Percentiles rank a stretch among this genome's conserved stretches.
Evolutionary conservation across 2,888 invertebrate genomes (phyloP).

Genomic region (Apantesis nais): DNA sequence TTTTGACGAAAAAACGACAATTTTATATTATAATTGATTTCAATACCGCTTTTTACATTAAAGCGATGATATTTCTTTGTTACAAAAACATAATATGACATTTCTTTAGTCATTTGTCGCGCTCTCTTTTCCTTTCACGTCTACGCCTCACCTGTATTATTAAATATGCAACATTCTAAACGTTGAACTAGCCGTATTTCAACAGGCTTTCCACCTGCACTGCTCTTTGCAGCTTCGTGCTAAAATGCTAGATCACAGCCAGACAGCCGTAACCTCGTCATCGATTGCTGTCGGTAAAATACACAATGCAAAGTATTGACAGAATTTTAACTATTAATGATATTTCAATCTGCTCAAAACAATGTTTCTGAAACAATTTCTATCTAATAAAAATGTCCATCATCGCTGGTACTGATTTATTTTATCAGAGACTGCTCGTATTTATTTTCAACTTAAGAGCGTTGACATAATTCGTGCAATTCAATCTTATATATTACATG

Average conservation of each 20-base stretch:
- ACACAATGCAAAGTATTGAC: neutral
- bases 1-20: neutral
- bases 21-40: neutral
- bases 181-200: constrained; percentile 6
- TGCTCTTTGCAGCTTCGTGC: neutral
- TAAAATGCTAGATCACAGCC: constrained; percentile 15
- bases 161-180: constrained; percentile 2
- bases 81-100: neutral
- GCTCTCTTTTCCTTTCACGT: neutral
- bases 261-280: constrained; percentile 11
- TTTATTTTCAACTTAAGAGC: too few relatives aligned
- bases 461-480: too few relatives aligned
- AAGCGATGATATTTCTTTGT: too few relatives aligned
- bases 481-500: too few relatives aligned
- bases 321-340: neutral
- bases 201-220: neutral
- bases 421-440: too few relatives aligned
- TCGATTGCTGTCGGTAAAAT: constrained; percentile 4
- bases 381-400: neutral
- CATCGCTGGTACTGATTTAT: too few relatives aligned
- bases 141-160: neutral
- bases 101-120: neutral
- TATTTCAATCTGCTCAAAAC: neutral
- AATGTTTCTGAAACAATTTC: neutral
- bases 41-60: too few relatives aligned